Percentiles rank a stretch among this genome's conserved stretches.
Evolutionary conservation across 1,140 invertebrate genomes (phyloP).

Genomic region (Temnothorax curvispinosus): DNA sequence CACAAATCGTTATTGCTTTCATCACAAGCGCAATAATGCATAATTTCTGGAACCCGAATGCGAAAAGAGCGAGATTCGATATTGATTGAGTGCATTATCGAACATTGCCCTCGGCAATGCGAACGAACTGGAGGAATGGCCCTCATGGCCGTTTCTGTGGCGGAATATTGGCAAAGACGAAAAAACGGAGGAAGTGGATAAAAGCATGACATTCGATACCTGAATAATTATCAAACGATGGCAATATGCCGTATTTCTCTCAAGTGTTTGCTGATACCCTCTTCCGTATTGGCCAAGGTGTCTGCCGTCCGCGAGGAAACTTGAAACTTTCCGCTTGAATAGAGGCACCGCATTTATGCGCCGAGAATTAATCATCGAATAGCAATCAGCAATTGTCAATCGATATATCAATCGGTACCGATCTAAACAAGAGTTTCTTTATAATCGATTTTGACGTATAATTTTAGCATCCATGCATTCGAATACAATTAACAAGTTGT

Average conservation of each 20-base stretch:
- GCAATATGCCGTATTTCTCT: constrained; percentile 45
- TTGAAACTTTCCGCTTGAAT: constrained; percentile 53
- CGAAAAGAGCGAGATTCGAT: not conserved
- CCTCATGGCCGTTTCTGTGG: not conserved
- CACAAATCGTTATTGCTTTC: not conserved
- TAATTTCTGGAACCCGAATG: not conserved
- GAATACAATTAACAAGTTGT: not conserved
- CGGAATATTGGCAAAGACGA: constrained; percentile 16
- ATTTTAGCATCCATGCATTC: not conserved
- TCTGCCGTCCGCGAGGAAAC: constrained; percentile 31
- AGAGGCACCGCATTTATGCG: constrained; percentile 14
- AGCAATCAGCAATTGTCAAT: constrained; percentile 31
- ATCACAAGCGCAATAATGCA: not conserved
- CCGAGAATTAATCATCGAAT: constrained; percentile 32
- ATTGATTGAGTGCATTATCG: constrained; percentile 27
- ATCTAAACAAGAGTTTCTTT: not conserved
- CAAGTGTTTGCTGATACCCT: constrained; percentile 38
- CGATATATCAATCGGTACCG: not conserved
- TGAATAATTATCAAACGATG: constrained; percentile 52
- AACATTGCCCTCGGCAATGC: not conserved
- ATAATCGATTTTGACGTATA: not conserved
- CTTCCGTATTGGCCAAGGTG: constrained; percentile 46
- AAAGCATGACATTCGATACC: constrained; percentile 37
- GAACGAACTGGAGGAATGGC: not conserved
- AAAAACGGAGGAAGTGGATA: constrained; percentile 47